Base-by-base conservation (phyloP, 2,113 vertebrate genomes). In the Amblyopsis rosae region DNA sequence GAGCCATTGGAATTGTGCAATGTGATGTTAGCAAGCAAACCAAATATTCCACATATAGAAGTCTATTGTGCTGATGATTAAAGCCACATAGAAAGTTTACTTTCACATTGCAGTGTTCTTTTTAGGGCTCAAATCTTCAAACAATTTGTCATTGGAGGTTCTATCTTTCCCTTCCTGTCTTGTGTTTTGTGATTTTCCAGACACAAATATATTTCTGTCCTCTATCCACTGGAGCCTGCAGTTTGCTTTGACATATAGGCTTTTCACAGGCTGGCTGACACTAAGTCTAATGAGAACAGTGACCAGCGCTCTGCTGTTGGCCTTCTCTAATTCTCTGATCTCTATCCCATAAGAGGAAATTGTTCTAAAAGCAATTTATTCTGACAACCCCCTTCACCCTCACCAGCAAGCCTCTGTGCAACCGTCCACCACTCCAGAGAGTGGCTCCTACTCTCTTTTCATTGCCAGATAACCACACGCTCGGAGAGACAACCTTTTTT, bases 391-490 rank as follows among this genome's bases (percentile, higher is more conserved):
- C 76, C 77, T 81, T 87, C 82, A 80, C 72, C 72, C 47, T 76
- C 69, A 65, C 59, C 53, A 19, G 59, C 71, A 47, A 65, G 58
- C 62, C 59, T 51, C 55, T 19, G n/a, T 60, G 55, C 45, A 56
- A 1, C 17, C 64, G 50, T 55, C 48, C 16, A 55, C 63, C 71
- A 70, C 82, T 76, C 82, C 26, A 67, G 80, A 83, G 84, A 83
- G 72, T 87, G 67, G 89, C 92, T 92, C 87, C 81, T 85, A 81
- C 81, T 72, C 84, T 85, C 81, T 4, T 88, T 92, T 85, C 82
- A 84, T 77, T 79, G 88, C 91, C 90, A 94, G 91, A 95, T 94
- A 95, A 93, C 89, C 86, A 89, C 82, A 90, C 73, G 59, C 73
- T 77, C 70, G 4, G 85, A 90, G 73, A 76, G 59, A 41, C 57